Base-by-base conservation (phyloP, 1,140 invertebrate species). In the Magallana gigas region DNA sequence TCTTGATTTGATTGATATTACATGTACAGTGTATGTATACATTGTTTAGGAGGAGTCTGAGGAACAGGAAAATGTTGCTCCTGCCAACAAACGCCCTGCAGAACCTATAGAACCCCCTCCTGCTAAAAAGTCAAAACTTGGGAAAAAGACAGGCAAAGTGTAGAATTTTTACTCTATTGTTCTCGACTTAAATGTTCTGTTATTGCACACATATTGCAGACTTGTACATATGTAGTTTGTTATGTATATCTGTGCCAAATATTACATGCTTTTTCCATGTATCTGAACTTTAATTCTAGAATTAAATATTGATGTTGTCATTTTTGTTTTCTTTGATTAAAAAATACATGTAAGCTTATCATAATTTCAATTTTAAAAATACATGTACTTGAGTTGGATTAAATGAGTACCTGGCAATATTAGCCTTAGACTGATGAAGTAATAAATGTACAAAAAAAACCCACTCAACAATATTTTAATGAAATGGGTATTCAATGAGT, bases 181-280 rank as follows among this genome's bases (percentile, higher is more conserved):
- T 62, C 14, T 16, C 0, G 60, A 16, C 60, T 62, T n/a, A 14
- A 7, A 7, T 62, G 60, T 16, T 62, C 48, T 76, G 68, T 76
- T 76, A 36, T 11, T 76, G 9, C 3, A 36, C 9, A 11, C 23
- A 5, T 12, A 36, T 8, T 76, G 18, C 12, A 76, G 68, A 29
- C 9, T 36, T 76, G 14, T 23, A 23, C 23, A 23, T 23, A 23
- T 23, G 23, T 5, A 48, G 36, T 76, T 76, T 29, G 23, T 76
- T 76, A 76, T 8, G 23, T 76, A 76, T 8, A 29, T 14, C 8
- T 29, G 68, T 76, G 68, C 68, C 68, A 76, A 76, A 76, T 76
- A 76, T 76, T 76, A 36, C 23, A 36, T 12, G 23, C 8, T 29
- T 62, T 12, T n/a, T 16, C 60, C 60, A 62, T 62, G 60, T 62